phyloP scores from a whole-genome alignment of 2,113 vertebrate genomes.

The Osmerus eperlanus region DNA sequence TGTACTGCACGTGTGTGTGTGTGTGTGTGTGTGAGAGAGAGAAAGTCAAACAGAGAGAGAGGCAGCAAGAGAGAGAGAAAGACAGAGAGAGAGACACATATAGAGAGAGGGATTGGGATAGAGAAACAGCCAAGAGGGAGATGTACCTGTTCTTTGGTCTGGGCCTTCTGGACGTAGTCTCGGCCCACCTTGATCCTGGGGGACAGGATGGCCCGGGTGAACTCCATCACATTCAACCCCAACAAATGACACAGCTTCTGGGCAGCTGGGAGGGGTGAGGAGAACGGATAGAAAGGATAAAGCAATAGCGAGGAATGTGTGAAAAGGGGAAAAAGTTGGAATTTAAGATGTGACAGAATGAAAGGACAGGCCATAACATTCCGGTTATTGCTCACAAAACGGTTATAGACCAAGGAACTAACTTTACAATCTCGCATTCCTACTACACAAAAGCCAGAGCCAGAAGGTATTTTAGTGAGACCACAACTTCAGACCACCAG shows the following conservation, averaged over 20 bases:
- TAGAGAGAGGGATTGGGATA: neutral
- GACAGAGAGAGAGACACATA: neutral
- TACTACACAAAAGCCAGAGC: neutral
- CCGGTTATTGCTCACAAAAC: slow-evolving; percentile 4
- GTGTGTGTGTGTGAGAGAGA: neutral
- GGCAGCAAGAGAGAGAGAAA: neutral
- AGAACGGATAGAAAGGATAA: neutral
- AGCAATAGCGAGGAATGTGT: neutral
- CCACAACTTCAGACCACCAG: neutral
- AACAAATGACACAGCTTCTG: slow-evolving; percentile 97
- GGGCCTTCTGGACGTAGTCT: slow-evolving; percentile 98
- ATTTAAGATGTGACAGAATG: neutral
- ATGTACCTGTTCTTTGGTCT: slow-evolving; percentile 95
- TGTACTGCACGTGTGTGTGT: neutral
- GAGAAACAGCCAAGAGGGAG: neutral
- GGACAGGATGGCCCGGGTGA: slow-evolving; percentile 93
- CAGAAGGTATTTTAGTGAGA: neutral
- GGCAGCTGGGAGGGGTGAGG: slow-evolving; percentile 74
- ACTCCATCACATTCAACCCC: slow-evolving; percentile 98
- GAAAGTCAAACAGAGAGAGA: neutral
- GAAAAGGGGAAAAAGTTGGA: neutral
- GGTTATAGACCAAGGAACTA: neutral
- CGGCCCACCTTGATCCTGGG: slow-evolving; percentile 97
- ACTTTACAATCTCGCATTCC: neutral
- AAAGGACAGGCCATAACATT: too few relatives aligned